Evolutionary conservation across 2,797 vertebrate species (phyloP), one percentile per base, ranked within the genome.

Genomic region (Bradypus variegatus): DNA sequence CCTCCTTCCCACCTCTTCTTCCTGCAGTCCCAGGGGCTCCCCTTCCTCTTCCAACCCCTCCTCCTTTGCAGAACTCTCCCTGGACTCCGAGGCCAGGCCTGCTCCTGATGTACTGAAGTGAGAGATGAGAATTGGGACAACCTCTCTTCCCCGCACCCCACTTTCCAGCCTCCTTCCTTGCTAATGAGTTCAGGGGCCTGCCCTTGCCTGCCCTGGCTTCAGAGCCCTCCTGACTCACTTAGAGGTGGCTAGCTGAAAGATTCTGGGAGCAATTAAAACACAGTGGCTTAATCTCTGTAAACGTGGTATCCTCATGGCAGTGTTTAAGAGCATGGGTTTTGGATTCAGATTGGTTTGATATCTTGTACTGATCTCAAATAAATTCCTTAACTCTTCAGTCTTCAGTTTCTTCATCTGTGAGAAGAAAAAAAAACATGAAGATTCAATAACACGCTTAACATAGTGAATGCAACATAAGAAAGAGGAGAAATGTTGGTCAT

Each of bases 181-280:
- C 48, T 86, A 36, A 55, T 27, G 77, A 78, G 50, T 55, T 55
- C 77, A 38, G 45, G 31, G 76, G n/a, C 69, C 91, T 76, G 70
- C 36, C 36, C n/a, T n/a, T 29, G 31, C 78, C 80, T 70, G 36
- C 58, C 41, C 58, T 21, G 78, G 58, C n/a, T 31, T 72, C 70
- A 41, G 64, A 19, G 19, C 23, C 76, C 62, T 86, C 80, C 92
- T 82, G 92, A 89, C 38, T 93, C 91, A 87, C 53, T 31, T 62
- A 33, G 36, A 89, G 31, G 36, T 25, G 50, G 62, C 69, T 5
- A 23, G 69, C 79, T 29, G 2, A 19, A 81, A 69, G 41, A 25
- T 38, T 36, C 6, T 3, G 5, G 64, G 33, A 70, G 58, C 55
- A 58, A 19, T 82, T 41, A 67, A 85, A 77, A 33, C 15, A 4